Base-by-base conservation (phyloP, 1,140 invertebrate species). In the Macrostomum lignano region DNA sequence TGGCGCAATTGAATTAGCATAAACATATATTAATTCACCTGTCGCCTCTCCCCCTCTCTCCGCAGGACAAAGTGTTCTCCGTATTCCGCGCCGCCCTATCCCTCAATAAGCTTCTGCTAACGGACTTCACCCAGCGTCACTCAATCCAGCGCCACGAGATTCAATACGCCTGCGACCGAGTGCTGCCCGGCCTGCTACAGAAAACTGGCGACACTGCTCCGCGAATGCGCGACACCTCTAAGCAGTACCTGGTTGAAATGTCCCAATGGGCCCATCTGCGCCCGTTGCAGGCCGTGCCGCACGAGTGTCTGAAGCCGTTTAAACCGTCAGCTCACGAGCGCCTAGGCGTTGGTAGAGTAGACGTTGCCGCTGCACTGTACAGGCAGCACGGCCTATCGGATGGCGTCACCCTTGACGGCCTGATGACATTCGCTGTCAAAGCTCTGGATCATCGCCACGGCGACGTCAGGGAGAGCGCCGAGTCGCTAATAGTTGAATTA, bases 181-280 rank as follows among this genome's bases (percentile, higher is more conserved):
- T 79, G 13, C 49, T 84, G 10, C 76, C 76, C 0, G 76, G 79
- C 48, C 53, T 86, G 15, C 47, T 84, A 15, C 70, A 73, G 3
- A 78, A 78, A 46, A 73, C 73, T 17, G 76, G 77, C 1, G 78
- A 88, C 49, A 75, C 74, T 0, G 68, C 69, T 34, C 52, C 73
- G n/a, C 70, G 76, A 46, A 71, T 77, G 31, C 71, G 82, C 49
- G 78, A 79, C 37, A 72, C 78, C 45, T 76, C 77, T 1, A 73
- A 77, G 34, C 72, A 75, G 43, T 79, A 75, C 7, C 72, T 82
- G 24, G 56, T 79, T 6, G 75, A 73, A 40, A 72, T 81, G 51
- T 45, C 75, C 69, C 13, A 69, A 69, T 25, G 7, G 21, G 15
- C 19, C 7, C 21, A 13, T 19, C 17, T 25, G 13, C 6, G 20